Percentiles rank a stretch among this genome's conserved stretches.
Evolutionary conservation across 2,888 invertebrate genomes (phyloP).

Genomic region (Trissolcus brochymenae): DNA sequence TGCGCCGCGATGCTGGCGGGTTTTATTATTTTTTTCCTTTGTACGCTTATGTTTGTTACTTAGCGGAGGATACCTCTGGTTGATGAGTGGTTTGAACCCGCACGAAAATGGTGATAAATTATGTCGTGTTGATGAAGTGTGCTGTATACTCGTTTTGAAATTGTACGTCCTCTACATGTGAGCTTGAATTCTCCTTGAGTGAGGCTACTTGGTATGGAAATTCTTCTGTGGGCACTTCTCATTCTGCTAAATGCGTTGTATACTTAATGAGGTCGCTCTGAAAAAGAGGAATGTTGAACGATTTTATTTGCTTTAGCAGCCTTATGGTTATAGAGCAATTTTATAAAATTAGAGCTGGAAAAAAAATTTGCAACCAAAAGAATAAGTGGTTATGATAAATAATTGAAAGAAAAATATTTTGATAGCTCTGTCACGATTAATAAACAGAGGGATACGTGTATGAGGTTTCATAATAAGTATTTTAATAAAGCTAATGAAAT

Average conservation of each 20-base stretch:
- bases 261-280: not conserved
- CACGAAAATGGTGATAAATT: conserved; percentile 72
- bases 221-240: conserved; percentile 54
- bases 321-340: not conserved
- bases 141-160: conserved; percentile 79
- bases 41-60: conserved; percentile 77
- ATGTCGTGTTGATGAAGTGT: conserved; percentile 62
- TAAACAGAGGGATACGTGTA: no score
- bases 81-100: conserved; percentile 77
- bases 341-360: not conserved
- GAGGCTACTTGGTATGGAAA: conserved; percentile 78
- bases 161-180: conserved; percentile 78
- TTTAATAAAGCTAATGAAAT: no score
- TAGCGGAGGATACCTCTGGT: conserved; percentile 77
- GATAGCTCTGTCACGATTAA: no score
- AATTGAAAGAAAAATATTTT: no score
- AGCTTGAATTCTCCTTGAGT: conserved; percentile 66
- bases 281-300: not conserved
- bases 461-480: no score
- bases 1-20: not conserved
- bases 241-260: conserved; percentile 10
- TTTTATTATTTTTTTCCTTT: conserved; percentile 72
- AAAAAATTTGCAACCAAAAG: no score
- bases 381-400: no score
- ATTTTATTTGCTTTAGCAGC: not conserved